Percentiles rank a stretch among this genome's conserved stretches.
Evolutionary conservation across 53 echinoderm and acorn worm genomes (phyloP).

Genomic region (Zoroaster sp.): DNA sequence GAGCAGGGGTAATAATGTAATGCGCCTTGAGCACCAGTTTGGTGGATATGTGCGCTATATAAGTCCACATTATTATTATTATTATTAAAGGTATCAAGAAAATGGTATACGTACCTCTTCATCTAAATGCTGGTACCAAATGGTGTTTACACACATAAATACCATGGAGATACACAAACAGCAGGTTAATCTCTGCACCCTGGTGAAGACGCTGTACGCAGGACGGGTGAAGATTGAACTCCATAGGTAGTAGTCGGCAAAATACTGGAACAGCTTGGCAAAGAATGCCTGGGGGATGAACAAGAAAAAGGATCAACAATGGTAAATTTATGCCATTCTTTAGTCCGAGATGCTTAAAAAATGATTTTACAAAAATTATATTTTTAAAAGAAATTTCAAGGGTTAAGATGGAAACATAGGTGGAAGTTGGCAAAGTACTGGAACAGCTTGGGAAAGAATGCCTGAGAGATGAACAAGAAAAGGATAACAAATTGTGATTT

Average conservation of each 20-base stretch:
- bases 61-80: no score
- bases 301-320: background rate
- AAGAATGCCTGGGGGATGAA: conserved; percentile 70
- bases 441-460: no score
- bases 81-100: background rate
- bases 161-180: conserved; percentile 83
- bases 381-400: no score
- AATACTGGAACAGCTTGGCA: conserved; percentile 94
- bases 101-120: conserved; percentile 75
- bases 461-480: background rate
- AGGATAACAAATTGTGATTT: background rate
- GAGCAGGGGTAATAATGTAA: no score
- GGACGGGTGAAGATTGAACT: conserved; percentile 94
- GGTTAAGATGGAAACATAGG: no score
- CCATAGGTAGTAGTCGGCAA: conserved; percentile 98
- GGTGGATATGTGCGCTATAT: no score
- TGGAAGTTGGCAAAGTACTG: no score
- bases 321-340: background rate
- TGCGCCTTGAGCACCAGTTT: no score
- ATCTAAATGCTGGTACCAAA: conserved; percentile 83
- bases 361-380: no score
- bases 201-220: conserved; percentile 91
- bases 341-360: background rate
- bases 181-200: conserved; percentile 88
- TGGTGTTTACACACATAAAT: conserved; percentile 88